Evolutionary conservation across 2,888 invertebrate genomes (phyloP), one percentile per base, ranked within the genome.

Genomic region (Dastarcus helophoroides): DNA sequence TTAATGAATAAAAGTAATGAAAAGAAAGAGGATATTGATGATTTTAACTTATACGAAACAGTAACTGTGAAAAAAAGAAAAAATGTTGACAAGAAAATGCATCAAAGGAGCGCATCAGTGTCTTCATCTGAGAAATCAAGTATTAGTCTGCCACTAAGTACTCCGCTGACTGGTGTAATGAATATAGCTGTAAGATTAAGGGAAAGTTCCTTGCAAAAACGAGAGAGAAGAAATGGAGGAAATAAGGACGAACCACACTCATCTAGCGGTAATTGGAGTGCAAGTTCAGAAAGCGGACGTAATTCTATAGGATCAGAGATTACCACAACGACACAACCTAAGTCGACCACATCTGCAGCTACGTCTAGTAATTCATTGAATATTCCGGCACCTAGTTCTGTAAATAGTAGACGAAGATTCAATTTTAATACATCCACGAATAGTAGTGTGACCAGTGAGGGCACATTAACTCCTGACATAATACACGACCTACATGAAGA

Each of bases 201-300:
- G 41, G 80, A 79, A 44, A 76, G 79, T 30, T 76, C 83, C 2
- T 70, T 73, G 17, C 76, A 80, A 56, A 71, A 79, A 45, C 64
- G 82, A 40, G 69, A 79, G 48, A 66, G 82, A 36, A 67, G 81
- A 38, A 72, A 72, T 19, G 77, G 73, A 10, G 62, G 67, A 25
- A 62, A 65, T 31, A 80, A 79, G 57, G 86, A 88, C 39, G 84
- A 86, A 51, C 81, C 79, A 17, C 83, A 89, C 60, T 89, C 89
- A 2, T 88, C 88, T 8, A 83, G 85, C 48, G 93, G 93, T 21
- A 91, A 93, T 62, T 93, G 93, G 93, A 88, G 88, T 43, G 90
- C 86, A 2, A 90, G 89, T 53, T 88, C 88, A 1, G 86, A 86
- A 58, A 86, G 85, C 31, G 86, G 86, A 11, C 67, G 86, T 37